These are phyloP conservation scores for Sus cebifrons DNA, from an alignment of 2,797 vertebrate species.

Conservation along the genomic window DNA sequence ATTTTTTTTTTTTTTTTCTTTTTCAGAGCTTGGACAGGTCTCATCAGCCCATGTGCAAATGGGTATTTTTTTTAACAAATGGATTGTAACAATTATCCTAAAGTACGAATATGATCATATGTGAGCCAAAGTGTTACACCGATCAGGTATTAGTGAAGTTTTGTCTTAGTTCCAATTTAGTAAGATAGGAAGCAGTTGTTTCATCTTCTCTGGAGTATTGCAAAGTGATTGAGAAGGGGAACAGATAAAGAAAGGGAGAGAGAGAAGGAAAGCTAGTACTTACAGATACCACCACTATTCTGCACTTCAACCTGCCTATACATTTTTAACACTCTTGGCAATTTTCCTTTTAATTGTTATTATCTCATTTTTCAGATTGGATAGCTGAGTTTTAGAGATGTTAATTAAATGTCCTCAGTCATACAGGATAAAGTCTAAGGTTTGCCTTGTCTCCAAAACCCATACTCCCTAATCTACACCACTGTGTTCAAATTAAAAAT, in stretches of 20 bases:
- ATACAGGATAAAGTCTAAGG: not conserved
- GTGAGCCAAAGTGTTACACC: not conserved
- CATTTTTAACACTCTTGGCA: not conserved
- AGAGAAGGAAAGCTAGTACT: not conserved
- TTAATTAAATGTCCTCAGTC: not conserved
- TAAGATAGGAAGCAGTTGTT: not conserved
- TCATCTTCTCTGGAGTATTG: not conserved
- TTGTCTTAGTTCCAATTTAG: not conserved
- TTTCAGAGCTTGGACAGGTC: not conserved
- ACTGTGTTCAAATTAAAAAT: not conserved
- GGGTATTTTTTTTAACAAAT: not conserved
- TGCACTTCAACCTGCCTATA: not conserved
- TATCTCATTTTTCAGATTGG: not conserved
- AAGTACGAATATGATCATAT: not conserved
- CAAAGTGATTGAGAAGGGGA: not conserved
- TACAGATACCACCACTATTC: not conserved
- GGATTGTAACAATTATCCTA: slow-evolving; percentile 12
- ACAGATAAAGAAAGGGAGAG: not conserved
- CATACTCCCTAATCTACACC: not conserved
- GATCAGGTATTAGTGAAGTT: not conserved
- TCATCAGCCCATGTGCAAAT: not conserved
- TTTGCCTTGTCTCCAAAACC: not conserved
- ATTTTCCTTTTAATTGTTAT: not conserved
- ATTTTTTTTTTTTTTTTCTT: not conserved
- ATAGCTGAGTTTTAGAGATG: slow-evolving; percentile 3